phyloP scores from a whole-genome alignment of 2,888 invertebrate genomes.

The Diarsia mendica region DNA sequence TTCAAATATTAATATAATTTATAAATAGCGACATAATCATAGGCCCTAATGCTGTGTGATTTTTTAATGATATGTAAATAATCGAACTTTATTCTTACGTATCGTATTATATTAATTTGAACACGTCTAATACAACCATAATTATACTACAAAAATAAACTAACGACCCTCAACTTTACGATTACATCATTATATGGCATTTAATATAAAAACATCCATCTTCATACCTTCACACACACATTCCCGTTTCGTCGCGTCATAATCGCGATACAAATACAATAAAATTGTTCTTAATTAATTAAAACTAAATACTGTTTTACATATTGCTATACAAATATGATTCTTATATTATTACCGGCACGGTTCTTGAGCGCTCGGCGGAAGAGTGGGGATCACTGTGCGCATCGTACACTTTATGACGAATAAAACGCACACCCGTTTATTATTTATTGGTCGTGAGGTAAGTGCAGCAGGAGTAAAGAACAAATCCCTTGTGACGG shows the following conservation, averaged over 20 bases:
- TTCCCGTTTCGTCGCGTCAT: slow-evolving; percentile 16
- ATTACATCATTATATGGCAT: slow-evolving; percentile 63
- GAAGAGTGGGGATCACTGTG: too few species aligned
- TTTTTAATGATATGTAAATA: slow-evolving; percentile 47
- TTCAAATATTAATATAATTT: slow-evolving; percentile 24
- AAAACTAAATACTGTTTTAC: slow-evolving; percentile 61
- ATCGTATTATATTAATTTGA: slow-evolving; percentile 59
- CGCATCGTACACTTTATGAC: too few species aligned
- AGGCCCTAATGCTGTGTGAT: slow-evolving; percentile 31
- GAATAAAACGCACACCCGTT: too few species aligned
- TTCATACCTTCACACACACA: slow-evolving; percentile 27
- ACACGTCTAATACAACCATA: slow-evolving; percentile 67
- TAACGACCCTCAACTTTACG: slow-evolving; percentile 51
- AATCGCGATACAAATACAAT: slow-evolving; percentile 32
- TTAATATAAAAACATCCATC: slow-evolving; percentile 46
- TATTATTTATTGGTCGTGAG: too few species aligned
- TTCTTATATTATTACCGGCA: too few species aligned
- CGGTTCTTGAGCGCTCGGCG: too few species aligned
- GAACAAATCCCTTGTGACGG: too few species aligned
- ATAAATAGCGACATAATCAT: slow-evolving; percentile 31
- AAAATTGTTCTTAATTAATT: slow-evolving; percentile 48
- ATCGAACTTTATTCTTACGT: slow-evolving; percentile 48
- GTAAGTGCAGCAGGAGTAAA: too few species aligned
- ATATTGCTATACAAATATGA: slow-evolving; percentile 42
- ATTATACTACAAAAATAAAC: slow-evolving; percentile 60